Conservation (phyloP, 1,140 invertebrate species). For the Trissolcus basalis region DNA sequence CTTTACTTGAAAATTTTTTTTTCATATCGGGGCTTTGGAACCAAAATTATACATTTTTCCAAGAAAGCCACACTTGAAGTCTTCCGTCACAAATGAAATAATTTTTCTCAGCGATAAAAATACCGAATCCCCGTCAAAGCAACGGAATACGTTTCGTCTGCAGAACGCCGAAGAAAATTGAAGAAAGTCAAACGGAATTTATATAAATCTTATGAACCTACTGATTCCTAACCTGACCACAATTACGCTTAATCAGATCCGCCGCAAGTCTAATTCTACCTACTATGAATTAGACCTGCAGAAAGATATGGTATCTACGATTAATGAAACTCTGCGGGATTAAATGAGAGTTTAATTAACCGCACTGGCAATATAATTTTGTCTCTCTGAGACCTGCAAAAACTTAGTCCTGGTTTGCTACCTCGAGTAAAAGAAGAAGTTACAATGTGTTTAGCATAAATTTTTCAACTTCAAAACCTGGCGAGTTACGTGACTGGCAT, state of each 20-base stretch:
- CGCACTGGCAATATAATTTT: conserved; percentile 5
- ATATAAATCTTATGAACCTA: background rate
- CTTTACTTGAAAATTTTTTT: too few species aligned
- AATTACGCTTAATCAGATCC: conserved; percentile 11
- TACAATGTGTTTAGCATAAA: conserved; percentile 52
- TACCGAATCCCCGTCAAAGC: too few species aligned
- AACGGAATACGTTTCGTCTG: too few species aligned
- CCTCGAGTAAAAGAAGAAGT: conserved; percentile 21
- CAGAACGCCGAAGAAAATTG: too few species aligned
- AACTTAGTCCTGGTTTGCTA: conserved; percentile 16
- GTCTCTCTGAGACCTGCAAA: background rate
- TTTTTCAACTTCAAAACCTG: conserved; percentile 42
- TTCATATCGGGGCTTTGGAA: too few species aligned
- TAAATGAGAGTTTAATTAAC: conserved; percentile 24
- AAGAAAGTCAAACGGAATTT: too few species aligned
- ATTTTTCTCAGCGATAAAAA: too few species aligned
- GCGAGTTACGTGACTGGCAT: conserved; percentile 32
- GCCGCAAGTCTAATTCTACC: conserved; percentile 9
- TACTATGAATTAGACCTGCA: conserved; percentile 14
- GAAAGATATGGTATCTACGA: conserved; percentile 9
- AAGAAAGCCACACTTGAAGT: too few species aligned
- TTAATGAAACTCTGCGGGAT: conserved; percentile 11
- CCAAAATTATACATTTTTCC: too few species aligned
- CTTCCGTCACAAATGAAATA: too few species aligned
- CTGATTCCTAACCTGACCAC: background rate